Base-by-base conservation (phyloP, 2,888 invertebrate genomes). In the Hydropsyche betteni region DNA sequence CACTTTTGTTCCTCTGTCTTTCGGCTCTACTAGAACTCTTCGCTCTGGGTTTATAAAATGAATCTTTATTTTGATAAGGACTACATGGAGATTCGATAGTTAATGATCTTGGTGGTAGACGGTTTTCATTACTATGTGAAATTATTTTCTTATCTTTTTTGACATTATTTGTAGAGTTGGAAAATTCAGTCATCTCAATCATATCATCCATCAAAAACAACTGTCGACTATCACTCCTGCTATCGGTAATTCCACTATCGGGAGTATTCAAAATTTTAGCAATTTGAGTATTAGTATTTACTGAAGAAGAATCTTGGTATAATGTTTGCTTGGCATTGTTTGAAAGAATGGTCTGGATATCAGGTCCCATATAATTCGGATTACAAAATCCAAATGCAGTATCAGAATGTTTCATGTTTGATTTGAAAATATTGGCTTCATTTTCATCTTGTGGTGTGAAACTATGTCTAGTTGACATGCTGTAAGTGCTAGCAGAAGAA, bases 321-420 rank as follows among this genome's bases (percentile, higher is more conserved):
- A 74, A 55, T 7, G 75, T 74, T 50, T 77, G 75, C 36, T 77
- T 75, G 5, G 70, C 51, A 44, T 78, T 79, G 44, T 77, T 80
- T 5, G 77, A 69, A 12, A 80, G 74, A 33, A 82, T 79, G 0
- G 83, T 82, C 78, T 86, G 85, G 61, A 90, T 88, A 80, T 92
- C 92, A 5, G 92, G 89, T 0, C 92, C 92, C 80, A 92, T 83
- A 82, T 93, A 93, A 83, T 93, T 93, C 4, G 93, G 93, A 83
- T 93, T 93, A 81, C 91, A 91, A 83, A 93, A 93, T 0, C 93
- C 92, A 75, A 90, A 89, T 6, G 88, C 88, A 0, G 88, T 87
- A 68, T 86, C 87, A 33, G 83, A 77, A 68, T 75, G 78, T 24
- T 77, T 79, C 76, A 79, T 77, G 6, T 76, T 76, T 38, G 71